phyloP scores from a whole-genome alignment of 2,888 invertebrate species.

The Himalopsyche tibetana region DNA sequence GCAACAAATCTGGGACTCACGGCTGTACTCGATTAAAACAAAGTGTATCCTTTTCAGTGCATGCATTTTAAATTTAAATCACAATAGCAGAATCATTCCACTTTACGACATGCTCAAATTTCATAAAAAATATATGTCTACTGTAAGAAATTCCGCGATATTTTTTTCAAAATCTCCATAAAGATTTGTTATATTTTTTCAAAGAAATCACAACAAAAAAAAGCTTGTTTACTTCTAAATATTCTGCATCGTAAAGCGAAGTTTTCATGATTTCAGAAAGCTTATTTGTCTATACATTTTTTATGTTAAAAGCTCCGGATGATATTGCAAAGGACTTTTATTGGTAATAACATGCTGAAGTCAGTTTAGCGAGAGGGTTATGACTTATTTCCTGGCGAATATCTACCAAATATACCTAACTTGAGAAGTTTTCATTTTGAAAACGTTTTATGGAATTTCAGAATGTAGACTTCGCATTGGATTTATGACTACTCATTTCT shows the following conservation, averaged over 20 bases:
- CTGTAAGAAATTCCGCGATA: too few species aligned
- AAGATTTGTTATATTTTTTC: too few species aligned
- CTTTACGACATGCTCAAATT: too few species aligned
- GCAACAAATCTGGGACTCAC: too few species aligned
- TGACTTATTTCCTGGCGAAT: slow-evolving; percentile 1
- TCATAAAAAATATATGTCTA: too few species aligned
- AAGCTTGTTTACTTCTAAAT: neutral
- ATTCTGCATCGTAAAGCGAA: neutral
- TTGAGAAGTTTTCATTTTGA: slow-evolving; percentile 17
- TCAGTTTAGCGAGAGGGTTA: slow-evolving; percentile 20
- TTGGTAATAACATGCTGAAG: slow-evolving; percentile 24
- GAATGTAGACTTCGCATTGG: neutral
- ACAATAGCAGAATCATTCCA: too few species aligned
- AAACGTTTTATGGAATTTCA: slow-evolving; percentile 16
- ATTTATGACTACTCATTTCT: slow-evolving; percentile 10
- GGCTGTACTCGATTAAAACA: too few species aligned
- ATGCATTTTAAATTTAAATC: too few species aligned
- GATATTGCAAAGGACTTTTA: slow-evolving; percentile 21
- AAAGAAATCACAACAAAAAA: neutral
- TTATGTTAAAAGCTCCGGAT: neutral
- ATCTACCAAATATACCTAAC: neutral
- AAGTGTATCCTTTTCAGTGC: too few species aligned
- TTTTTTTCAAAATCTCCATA: too few species aligned
- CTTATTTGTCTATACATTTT: slow-evolving; percentile 30
- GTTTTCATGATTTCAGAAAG: neutral